These are phyloP conservation scores for Alviniconcha strummeri DNA, from an alignment of 2,888 invertebrate species.

Conservation along the genomic window DNA sequence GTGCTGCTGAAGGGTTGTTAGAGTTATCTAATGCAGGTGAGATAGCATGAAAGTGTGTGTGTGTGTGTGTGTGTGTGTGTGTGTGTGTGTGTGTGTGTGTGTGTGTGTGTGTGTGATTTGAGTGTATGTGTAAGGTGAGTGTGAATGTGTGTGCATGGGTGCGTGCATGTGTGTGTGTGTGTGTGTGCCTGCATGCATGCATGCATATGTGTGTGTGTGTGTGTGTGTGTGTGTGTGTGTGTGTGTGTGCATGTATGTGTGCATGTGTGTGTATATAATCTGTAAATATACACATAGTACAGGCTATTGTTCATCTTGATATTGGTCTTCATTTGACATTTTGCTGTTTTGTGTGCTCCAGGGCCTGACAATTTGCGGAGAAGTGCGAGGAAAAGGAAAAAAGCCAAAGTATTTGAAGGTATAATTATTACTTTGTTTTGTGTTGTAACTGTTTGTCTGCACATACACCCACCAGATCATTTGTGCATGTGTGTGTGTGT, in stretches of 20 bases:
- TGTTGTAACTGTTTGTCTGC: too few species aligned
- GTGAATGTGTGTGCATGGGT: not conserved
- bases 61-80: not conserved
- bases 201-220: not conserved
- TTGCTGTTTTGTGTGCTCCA: conserved; percentile 38
- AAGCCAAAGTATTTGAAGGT: conserved; percentile 67
- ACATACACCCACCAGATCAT: too few species aligned
- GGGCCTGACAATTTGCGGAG: conserved; percentile 70
- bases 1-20: conserved; percentile 70
- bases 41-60: not conserved
- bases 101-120: not conserved
- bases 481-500: too few species aligned
- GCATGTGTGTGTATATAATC: not conserved
- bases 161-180: not conserved
- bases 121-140: not conserved
- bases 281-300: not conserved
- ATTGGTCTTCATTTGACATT: conserved; percentile 1
- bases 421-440: conserved; percentile 7
- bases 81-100: not conserved
- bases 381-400: conserved; percentile 68
- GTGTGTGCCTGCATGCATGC: not conserved
- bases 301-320: not conserved
- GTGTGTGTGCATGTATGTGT: not conserved
- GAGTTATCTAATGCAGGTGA: conserved; percentile 71
- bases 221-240: not conserved